A percentile compares a stretch with the other conserved stretches of the same genome.
Conservation (phyloP, 2,888 invertebrate genomes). For the Cybosia mesomella region DNA sequence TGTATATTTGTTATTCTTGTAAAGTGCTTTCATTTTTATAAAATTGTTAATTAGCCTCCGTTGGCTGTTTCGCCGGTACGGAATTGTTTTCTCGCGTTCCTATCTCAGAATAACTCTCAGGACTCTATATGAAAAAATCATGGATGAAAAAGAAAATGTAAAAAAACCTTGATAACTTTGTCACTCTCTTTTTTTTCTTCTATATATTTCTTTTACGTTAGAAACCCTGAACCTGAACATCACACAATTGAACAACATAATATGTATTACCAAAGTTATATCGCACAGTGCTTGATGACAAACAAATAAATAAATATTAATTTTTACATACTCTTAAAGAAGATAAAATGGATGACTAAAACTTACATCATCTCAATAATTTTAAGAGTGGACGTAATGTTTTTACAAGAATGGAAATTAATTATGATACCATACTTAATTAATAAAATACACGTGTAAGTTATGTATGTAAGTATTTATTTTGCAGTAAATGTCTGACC, state of each 20-base stretch:
- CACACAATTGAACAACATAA: too few relatives aligned
- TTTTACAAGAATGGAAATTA: constrained; percentile 11
- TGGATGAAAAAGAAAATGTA: too few relatives aligned
- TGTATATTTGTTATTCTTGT: not conserved
- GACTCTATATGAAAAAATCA: too few relatives aligned
- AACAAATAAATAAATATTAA: not conserved
- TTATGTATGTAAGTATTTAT: not conserved
- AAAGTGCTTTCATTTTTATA: not conserved
- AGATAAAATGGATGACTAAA: not conserved
- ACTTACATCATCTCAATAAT: constrained; percentile 14
- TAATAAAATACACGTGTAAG: constrained; percentile 7
- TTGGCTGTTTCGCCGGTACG: not conserved
- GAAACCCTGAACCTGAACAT: too few relatives aligned
- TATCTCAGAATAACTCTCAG: too few relatives aligned
- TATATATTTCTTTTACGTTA: too few relatives aligned
- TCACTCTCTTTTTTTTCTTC: too few relatives aligned
- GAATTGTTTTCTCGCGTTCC: not conserved
- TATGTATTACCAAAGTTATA: too few relatives aligned
- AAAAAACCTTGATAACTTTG: too few relatives aligned
- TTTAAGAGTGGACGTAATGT: constrained; percentile 16
- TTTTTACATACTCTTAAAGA: not conserved
- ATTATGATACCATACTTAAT: not conserved
- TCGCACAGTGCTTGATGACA: not conserved
- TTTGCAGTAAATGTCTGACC: not conserved
- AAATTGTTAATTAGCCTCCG: not conserved